Base-by-base conservation (phyloP, 2,888 invertebrate species). In the Cantharis flavilabris region DNA sequence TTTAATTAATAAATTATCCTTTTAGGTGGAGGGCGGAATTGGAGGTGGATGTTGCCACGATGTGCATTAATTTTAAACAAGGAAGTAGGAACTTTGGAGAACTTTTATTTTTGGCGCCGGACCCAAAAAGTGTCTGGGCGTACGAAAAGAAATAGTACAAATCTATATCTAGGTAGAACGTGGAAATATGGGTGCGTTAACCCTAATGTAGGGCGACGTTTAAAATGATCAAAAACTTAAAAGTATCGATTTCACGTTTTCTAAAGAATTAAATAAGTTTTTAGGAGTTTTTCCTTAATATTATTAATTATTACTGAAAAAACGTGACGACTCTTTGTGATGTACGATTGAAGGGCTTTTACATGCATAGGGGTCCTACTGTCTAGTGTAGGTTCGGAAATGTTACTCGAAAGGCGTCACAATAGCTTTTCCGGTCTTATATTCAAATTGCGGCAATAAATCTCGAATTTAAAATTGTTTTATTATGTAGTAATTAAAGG, bases 141-240 rank as follows among this genome's bases (percentile, higher is more conserved):
- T 69, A 71, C 28, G 65, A 65, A 77, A 72, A 28, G 72, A 67
- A 79, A 71, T 63, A 73, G 69, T 67, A 76, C 70, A 72, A 74
- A 79, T 76, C 76, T 77, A 75, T 77, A 79, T 75, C 77, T 72
- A 77, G 75, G 77, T 77, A 72, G 14, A 71, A 65, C n/a, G 18
- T 23, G 20, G 65, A 65, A 65, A 49, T 49, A 49, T 49, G 49
- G 49, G 49, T 49, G n/a, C 49, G 49, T 49, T 49, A 49, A 49
- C 49, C 49, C 49, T 49, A 49, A 49, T 49, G 49, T 49, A 49
- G 49, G 49, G n/a, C 49, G n/a, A 49, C 49, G 49, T 49, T 49
- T 49, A 49, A 49, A 49, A 49, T 49, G n/a, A 49, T 49, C 49
- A 49, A 49, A 49, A 49, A 49, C 49, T n/a, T 49, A 7, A 49